A percentile compares a stretch with the other conserved stretches of the same genome.
These are phyloP conservation scores for Cheilosia vulpina DNA, from an alignment of 2,888 invertebrate species.

Conservation along the genomic window DNA sequence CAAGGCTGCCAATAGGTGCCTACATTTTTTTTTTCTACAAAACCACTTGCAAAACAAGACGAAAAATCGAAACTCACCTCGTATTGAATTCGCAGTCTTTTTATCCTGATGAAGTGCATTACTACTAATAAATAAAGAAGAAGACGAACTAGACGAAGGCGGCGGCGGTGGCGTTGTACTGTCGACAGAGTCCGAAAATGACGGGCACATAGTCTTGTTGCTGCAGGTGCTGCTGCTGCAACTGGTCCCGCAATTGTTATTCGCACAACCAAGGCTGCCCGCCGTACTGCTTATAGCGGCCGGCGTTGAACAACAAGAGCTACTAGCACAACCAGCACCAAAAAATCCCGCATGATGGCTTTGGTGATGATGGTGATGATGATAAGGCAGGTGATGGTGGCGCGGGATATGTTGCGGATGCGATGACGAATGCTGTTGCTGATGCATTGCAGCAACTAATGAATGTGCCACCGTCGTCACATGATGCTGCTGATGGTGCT, in stretches of 20 bases:
- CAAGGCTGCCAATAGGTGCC: too few relatives aligned
- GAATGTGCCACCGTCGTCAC: conserved; percentile 54
- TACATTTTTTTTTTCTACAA: too few relatives aligned
- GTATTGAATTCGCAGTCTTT: conserved; percentile 79
- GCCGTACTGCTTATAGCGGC: conserved; percentile 65
- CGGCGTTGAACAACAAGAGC: conserved; percentile 51
- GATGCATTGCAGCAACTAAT: conserved; percentile 64
- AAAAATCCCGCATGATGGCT: conserved; percentile 72
- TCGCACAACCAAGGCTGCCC: conserved; percentile 53
- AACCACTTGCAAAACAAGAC: not conserved
- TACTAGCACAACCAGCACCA: conserved; percentile 50
- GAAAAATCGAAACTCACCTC: conserved; percentile 76
- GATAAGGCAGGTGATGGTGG: conserved; percentile 62
- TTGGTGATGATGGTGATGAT: conserved; percentile 68
- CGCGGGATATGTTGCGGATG: conserved; percentile 62
- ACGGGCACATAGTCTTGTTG: conserved; percentile 70
- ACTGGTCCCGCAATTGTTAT: conserved; percentile 72
- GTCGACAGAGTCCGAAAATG: conserved; percentile 78
- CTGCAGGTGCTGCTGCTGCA: conserved; percentile 73
- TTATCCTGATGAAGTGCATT: conserved; percentile 77
- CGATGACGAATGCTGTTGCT: conserved; percentile 47
- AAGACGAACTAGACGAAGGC: conserved; percentile 73
- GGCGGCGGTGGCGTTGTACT: conserved; percentile 79
- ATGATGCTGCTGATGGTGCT: conserved; percentile 65
- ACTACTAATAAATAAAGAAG: conserved; percentile 75